Evolutionary conservation across 2,113 vertebrate species (phyloP), one percentile per base, ranked within the genome.

Genomic region (Hydrolagus affinis): DNA sequence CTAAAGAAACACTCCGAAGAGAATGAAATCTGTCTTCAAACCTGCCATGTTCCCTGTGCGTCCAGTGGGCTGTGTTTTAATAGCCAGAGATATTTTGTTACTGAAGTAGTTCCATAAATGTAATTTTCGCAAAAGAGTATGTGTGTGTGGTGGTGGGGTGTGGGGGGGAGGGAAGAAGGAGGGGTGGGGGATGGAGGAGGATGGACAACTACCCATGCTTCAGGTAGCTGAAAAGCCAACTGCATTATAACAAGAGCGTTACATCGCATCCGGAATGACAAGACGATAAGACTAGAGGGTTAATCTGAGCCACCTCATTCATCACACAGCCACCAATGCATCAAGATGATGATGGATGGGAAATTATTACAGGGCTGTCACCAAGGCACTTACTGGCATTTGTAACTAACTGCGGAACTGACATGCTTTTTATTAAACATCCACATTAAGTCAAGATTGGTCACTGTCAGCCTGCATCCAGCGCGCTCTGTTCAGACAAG

Each of bases 331-430:
- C 87, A 90, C 89, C 0, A 78, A 91, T 89, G 89, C 90, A 88
- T 92, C 89, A 75, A 87, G 87, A 86, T 87, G 89, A 91, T 94
- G 93, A 94, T 89, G 90, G 91, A 93, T 94, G 90, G 89, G 90
- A 93, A 94, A 93, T 94, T 94, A 93, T 94, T 91, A 91, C 90
- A 91, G 90, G 88, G 89, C 90, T 91, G 91, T 92, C 93, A 93
- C 88, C 87, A 0, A 91, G 90, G 91, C 85, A 91, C 90, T 92
- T 87, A 90, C 88, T 91, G 91, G 91, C 93, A 93, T 94, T 94
- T 92, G 92, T 94, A 92, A 94, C 90, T 88, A 90, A 89, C 28
- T 66, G 89, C 90, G 88, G 88, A 91, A 89, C 89, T 90, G 91
- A 92, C 91, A 92, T 87, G 89, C 89, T 92, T 90, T 87, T 90